These are phyloP conservation scores for Gerris buenoi DNA, from an alignment of 1,140 invertebrate species.

Conservation along the genomic window DNA sequence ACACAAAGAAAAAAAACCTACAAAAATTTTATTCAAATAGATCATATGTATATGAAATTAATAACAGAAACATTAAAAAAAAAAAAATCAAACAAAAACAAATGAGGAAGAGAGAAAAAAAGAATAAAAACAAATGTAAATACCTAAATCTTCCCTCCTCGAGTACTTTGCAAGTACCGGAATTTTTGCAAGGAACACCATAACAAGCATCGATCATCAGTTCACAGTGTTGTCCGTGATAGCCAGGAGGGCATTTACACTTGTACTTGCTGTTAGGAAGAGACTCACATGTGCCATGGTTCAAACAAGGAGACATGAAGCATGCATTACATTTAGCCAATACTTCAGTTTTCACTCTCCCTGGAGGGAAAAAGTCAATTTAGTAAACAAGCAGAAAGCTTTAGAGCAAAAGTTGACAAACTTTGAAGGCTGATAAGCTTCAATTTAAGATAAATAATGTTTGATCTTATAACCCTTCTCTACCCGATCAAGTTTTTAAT, in stretches of 20 bases:
- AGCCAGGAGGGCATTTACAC: constrained; percentile 73
- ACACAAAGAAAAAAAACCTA: too few species aligned
- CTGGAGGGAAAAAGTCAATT: too few species aligned
- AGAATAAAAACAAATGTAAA: too few species aligned
- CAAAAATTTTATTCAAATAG: too few species aligned
- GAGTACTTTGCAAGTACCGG: constrained; percentile 69
- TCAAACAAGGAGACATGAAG: constrained; percentile 74
- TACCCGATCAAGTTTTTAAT: too few species aligned
- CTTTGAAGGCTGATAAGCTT: too few species aligned
- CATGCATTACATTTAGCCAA: constrained; percentile 88
- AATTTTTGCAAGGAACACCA: constrained; percentile 77
- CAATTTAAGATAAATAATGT: too few species aligned
- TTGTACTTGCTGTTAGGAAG: constrained; percentile 51
- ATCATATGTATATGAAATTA: too few species aligned
- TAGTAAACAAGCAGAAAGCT: too few species aligned
- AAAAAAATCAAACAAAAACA: background rate
- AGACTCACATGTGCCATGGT: constrained; percentile 68
- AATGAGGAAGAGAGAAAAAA: too few species aligned
- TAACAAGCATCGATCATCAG: constrained; percentile 93
- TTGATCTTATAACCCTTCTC: too few species aligned
- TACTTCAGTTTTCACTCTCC: constrained; percentile 31
- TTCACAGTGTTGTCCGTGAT: constrained; percentile 81
- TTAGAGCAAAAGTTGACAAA: too few species aligned
- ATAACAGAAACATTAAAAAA: background rate
- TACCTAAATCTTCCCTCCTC: constrained; percentile 82